Conservation (phyloP, 2,797 vertebrate species). For the Myoxocephalus aenaeus region DNA sequence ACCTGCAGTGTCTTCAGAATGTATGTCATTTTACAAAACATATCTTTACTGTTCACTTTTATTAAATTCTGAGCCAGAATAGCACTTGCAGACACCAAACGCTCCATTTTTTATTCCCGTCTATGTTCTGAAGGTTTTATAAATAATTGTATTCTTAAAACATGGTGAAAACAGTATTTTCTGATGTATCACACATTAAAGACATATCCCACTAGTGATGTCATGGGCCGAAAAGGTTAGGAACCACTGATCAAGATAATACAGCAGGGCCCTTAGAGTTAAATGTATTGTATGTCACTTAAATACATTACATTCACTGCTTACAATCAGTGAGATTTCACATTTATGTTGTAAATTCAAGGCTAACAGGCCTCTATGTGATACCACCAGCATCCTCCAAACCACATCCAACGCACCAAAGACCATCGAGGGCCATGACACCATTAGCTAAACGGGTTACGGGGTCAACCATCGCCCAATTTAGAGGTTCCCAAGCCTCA, state of each 20-base stretch:
- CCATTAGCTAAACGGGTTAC: conserved; percentile 57
- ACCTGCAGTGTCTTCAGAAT: no score
- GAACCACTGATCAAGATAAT: background rate
- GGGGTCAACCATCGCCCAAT: conserved; percentile 53
- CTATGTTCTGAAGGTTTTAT: background rate
- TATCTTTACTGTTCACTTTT: background rate
- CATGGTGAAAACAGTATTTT: background rate
- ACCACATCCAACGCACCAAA: conserved; percentile 17
- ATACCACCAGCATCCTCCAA: conserved; percentile 3
- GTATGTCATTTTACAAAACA: background rate
- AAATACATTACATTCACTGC: background rate
- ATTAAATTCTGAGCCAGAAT: no score
- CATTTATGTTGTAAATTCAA: background rate
- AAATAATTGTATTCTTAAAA: background rate
- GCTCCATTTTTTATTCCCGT: background rate
- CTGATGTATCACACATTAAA: background rate
- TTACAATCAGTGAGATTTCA: background rate
- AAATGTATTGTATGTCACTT: background rate
- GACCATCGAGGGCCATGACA: conserved; percentile 16
- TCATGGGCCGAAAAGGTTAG: background rate
- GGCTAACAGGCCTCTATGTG: background rate
- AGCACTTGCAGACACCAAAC: background rate
- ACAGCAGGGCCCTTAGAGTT: background rate
- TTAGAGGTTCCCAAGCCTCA: conserved; percentile 53
- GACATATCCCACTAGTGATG: background rate